Base-by-base conservation (phyloP, 2,888 invertebrate species). In the Morpho helenor region DNA sequence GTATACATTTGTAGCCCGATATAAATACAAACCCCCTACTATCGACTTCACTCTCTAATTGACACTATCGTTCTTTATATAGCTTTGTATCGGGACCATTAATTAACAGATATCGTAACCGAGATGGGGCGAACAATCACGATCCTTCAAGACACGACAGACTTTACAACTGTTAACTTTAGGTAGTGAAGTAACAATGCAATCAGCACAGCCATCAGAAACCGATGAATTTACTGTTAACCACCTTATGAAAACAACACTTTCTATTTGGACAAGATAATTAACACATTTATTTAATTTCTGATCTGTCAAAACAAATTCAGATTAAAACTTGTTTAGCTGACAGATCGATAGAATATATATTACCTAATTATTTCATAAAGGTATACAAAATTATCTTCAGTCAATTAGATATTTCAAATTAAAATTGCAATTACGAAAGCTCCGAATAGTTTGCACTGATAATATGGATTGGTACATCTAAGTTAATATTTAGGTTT, bases 21-120 rank as follows among this genome's bases (percentile, higher is more conserved):
- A 77, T 73, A 77, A 78, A 79, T 73, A 79, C 71, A 16, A 53
- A 76, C 71, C 69, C 70, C 67, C 68, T 65, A 43, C 64, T 71
- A 70, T 72, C 68, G 65, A 63, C 52, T 53, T 43, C 52, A 51
- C 49, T 65, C 74, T 70, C 77, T 84, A 85, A 87, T 84, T 85
- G 84, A 82, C 79, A 81, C 82, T 82, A 83, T 85, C 81, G 75
- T 10, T 72, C 73, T 63, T 77, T 78, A 51, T 78, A 80, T 74
- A 75, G 67, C 78, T 72, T 23, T 80, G 78, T 77, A 78, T 79
- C 74, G 71, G 73, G 71, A 73, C 72, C 75, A 75, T 77, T 80
- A 84, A 85, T 86, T 84, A 85, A 84, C 76, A 79, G 75, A 78
- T 71, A 78, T 73, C 71, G 71, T 68, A 67, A 69, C 69, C 62